phyloP scores from a whole-genome alignment of 2,888 invertebrate species.

The Odontocolon sp. region DNA sequence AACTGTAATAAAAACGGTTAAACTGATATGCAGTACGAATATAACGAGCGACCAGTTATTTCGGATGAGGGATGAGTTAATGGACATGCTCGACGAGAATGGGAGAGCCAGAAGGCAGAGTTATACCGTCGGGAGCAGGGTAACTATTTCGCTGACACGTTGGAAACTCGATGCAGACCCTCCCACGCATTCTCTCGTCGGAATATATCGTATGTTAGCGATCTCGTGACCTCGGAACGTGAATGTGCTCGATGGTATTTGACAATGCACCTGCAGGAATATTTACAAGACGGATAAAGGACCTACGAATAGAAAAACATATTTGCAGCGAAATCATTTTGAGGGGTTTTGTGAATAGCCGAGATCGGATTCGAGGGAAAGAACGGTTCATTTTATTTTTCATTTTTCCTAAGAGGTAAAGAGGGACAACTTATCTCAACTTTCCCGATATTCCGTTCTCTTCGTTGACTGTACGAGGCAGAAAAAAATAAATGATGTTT shows the following conservation, averaged over 20 bases:
- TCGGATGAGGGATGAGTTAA: constrained; percentile 36
- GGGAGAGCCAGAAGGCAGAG: constrained; percentile 27
- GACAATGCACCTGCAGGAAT: constrained; percentile 39
- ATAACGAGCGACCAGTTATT: constrained; percentile 35
- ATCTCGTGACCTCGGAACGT: constrained; percentile 14
- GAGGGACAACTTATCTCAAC: constrained; percentile 16
- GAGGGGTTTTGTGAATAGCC: constrained; percentile 38
- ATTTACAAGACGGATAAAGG: constrained; percentile 32
- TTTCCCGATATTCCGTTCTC: constrained; percentile 34
- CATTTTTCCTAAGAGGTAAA: neutral
- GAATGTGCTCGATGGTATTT: constrained; percentile 8
- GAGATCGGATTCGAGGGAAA: constrained; percentile 23
- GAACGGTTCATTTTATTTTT: constrained; percentile 2
- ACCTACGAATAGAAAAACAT: constrained; percentile 27
- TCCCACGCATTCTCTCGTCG: constrained; percentile 1
- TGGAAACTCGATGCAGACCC: constrained; percentile 31
- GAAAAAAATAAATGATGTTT: constrained; percentile 46
- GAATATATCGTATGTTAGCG: constrained; percentile 15
- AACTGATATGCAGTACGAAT: constrained; percentile 1
- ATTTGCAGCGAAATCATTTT: constrained; percentile 12
- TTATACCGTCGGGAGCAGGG: constrained; percentile 39
- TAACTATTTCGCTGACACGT: constrained; percentile 56
- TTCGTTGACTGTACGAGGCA: neutral
- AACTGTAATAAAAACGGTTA: constrained; percentile 9
- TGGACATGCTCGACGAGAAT: constrained; percentile 21